Conservation (phyloP, 30 jellyfish, hydroid and myxozoan species). For the Haliclystus octoradiatus region DNA sequence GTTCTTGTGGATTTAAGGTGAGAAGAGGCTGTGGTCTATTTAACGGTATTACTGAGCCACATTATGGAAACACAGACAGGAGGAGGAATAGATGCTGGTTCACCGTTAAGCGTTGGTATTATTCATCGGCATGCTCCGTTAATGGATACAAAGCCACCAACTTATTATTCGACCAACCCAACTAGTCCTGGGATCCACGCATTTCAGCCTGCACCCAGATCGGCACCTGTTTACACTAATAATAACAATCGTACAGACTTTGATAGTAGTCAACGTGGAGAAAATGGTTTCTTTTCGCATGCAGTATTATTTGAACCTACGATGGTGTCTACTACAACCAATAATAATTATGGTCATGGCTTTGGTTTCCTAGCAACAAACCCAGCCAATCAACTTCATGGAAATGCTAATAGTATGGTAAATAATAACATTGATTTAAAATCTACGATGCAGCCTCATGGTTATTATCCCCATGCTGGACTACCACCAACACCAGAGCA, state of each 20-base stretch:
- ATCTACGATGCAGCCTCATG: conserved; percentile 49
- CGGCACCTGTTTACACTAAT: neutral
- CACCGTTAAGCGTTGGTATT: neutral
- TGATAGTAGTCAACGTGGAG: conserved; percentile 19
- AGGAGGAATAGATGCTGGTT: neutral
- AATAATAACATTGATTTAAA: conserved; percentile 37
- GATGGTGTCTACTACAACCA: conserved; percentile 18
- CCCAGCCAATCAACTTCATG: conserved; percentile 31
- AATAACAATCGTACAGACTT: neutral
- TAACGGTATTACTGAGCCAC: too few species aligned
- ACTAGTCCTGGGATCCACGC: conserved; percentile 1
- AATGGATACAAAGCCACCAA: neutral
- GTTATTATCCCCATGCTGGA: conserved; percentile 48
- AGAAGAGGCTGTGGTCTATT: too few species aligned
- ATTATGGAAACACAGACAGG: neutral
- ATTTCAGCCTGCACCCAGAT: neutral
- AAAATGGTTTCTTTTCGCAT: conserved; percentile 29
- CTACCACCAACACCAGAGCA: conserved; percentile 61
- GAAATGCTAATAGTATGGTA: conserved; percentile 22
- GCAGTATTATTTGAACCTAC: conserved; percentile 43
- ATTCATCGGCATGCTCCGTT: neutral
- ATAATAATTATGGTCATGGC: conserved; percentile 33
- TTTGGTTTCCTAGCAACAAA: conserved; percentile 52
- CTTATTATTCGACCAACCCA: neutral
- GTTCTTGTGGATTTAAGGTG: too few species aligned